Conservation (phyloP, 1,140 invertebrate species). For the Drosophila eugracilis region DNA sequence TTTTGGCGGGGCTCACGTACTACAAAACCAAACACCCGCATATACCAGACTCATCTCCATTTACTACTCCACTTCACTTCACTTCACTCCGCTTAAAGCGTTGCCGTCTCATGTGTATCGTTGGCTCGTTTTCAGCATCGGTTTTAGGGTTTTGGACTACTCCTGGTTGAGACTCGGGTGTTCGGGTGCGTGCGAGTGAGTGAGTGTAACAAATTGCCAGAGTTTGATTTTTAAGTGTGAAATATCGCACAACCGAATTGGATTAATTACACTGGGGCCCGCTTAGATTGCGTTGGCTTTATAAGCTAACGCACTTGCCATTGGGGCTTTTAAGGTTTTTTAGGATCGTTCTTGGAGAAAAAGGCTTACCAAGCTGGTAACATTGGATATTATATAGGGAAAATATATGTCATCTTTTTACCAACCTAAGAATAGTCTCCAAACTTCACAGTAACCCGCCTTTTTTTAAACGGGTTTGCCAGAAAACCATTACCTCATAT, state of each 20-base stretch:
- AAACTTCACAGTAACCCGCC: too few species aligned
- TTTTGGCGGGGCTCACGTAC: slow-evolving; percentile 63
- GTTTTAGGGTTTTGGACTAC: slow-evolving; percentile 7
- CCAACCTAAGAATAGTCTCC: too few species aligned
- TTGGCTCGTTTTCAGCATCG: slow-evolving; percentile 29
- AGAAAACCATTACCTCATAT: too few species aligned
- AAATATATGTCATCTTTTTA: too few species aligned
- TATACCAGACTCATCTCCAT: neutral
- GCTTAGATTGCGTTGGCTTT: slow-evolving; percentile 25
- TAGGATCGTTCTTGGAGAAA: neutral
- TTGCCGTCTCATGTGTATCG: slow-evolving; percentile 67
- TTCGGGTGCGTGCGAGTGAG: slow-evolving; percentile 40
- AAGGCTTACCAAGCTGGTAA: too few species aligned
- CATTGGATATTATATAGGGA: too few species aligned
- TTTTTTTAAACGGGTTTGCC: too few species aligned
- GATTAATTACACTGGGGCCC: slow-evolving; percentile 58
- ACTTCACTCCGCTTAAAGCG: slow-evolving; percentile 22
- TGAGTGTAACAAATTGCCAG: slow-evolving; percentile 65
- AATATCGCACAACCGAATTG: slow-evolving; percentile 55
- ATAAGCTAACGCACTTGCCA: too few species aligned
- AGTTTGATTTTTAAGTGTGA: slow-evolving; percentile 69
- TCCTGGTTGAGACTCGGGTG: slow-evolving; percentile 20
- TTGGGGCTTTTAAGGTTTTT: neutral
- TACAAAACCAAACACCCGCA: slow-evolving; percentile 19
- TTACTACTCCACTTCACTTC: neutral